Evolutionary conservation across 2,888 invertebrate species (phyloP).

Genomic region (Drosophila lacicola): DNA sequence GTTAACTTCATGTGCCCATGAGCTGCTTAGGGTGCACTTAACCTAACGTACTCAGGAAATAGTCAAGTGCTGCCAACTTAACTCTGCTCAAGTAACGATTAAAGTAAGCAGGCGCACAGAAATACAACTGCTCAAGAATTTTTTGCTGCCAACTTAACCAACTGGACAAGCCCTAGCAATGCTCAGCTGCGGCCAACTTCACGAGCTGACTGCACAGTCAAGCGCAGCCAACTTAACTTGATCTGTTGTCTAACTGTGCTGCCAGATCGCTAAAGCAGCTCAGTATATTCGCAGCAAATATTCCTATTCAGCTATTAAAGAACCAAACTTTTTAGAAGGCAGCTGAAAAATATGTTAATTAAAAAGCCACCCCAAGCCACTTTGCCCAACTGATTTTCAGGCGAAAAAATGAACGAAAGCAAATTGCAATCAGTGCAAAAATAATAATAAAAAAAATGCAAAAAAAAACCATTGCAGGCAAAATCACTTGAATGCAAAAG

Average conservation of each 20-base stretch:
- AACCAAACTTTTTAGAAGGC: background rate
- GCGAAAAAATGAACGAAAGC: background rate
- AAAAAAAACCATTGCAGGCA: background rate
- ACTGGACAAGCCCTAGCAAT: background rate
- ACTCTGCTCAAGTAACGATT: background rate
- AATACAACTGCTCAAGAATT: background rate
- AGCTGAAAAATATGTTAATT: background rate
- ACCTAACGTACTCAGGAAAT: background rate
- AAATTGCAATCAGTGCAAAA: conserved; percentile 19
- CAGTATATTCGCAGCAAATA: too few relatives aligned
- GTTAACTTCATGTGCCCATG: background rate
- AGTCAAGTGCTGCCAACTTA: conserved; percentile 3
- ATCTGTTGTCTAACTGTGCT: background rate
- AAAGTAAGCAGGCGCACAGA: too few relatives aligned
- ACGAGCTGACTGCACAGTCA: background rate
- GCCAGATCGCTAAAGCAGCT: background rate
- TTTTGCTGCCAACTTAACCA: conserved; percentile 1
- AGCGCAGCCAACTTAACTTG: conserved; percentile 17
- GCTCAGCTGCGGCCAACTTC: conserved; percentile 6
- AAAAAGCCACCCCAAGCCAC: background rate
- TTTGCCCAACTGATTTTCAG: background rate
- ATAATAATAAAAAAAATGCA: background rate
- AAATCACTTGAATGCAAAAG: conserved; percentile 14
- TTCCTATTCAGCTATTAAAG: background rate
- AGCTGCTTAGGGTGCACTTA: background rate